Base-by-base conservation (phyloP, 2,888 invertebrate genomes). In the Caradrina clavipalpis region DNA sequence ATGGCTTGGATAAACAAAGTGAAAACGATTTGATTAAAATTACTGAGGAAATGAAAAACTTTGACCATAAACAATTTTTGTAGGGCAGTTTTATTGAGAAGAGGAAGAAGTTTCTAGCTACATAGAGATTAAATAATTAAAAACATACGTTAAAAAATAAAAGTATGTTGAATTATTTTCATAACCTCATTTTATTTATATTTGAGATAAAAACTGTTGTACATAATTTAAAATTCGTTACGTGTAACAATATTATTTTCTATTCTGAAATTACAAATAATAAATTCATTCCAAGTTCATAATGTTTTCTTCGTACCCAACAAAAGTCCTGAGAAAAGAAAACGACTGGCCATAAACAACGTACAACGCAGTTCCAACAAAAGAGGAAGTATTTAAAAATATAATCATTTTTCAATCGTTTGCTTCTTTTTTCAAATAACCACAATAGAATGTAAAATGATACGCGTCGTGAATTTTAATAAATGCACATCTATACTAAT, bases 381-480 rank as follows among this genome's bases (percentile, higher is more conserved):
- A 73, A 73, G 54, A 67, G 73, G 79, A 81, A 73, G 53, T 56
- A 50, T 11, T 11, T 35, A 35, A 53, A 66, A 68, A 62, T 49
- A 78, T 17, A 49, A 53, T 60, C 11, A 19, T 56, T 49, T 58
- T 53, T 61, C 60, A 56, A 72, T 71, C 63, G 66, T 65, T 66
- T 69, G 53, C 56, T 66, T 76, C 56, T 71, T 53, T 73, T 78
- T 78, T 76, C 67, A 65, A 77, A 75, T 61, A 19, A 19, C 26
- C 26, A 60, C 55, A 70, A 78, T 76, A 75, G 59, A 82, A 76
- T 72, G 62, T 67, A 62, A 73, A 68, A 61, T 56, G 57, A 42
- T 69, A 73, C 69, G 72, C 74, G 78, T 31, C 49, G 71, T 80
- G 85, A 86, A 85, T 86, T 42, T 42, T 42, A 42, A 15, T 79